These are phyloP conservation scores for Myiopsitta monachus DNA, from an alignment of 2,113 vertebrate genomes.

Conservation along the genomic window DNA sequence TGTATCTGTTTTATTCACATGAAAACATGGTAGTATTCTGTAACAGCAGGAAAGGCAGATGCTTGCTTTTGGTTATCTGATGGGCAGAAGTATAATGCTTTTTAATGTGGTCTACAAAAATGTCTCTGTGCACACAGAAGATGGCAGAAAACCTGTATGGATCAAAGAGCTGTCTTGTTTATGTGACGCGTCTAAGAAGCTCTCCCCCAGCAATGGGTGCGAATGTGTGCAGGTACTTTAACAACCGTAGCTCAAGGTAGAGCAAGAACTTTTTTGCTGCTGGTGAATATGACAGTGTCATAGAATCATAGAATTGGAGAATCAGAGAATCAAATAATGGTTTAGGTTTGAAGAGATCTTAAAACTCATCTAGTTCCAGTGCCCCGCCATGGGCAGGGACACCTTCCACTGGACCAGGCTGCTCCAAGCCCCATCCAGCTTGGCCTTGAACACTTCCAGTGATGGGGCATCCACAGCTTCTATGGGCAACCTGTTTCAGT, in stretches of 20 bases:
- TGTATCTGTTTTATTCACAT: conserved; percentile 5
- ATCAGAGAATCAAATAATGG: not conserved
- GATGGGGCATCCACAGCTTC: not conserved
- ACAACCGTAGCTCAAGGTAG: not conserved
- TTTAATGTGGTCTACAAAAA: not conserved
- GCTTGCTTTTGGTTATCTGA: not conserved
- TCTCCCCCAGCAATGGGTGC: not conserved
- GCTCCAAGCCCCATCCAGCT: not conserved
- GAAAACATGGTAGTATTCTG: not conserved
- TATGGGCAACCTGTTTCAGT: not conserved
- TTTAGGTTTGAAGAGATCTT: not conserved
- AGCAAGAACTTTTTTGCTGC: not conserved
- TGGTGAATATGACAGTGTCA: not conserved
- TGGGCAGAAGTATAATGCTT: not conserved
- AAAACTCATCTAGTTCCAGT: not conserved
- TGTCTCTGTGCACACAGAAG: not conserved
- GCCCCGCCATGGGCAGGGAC: not conserved
- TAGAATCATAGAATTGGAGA: not conserved
- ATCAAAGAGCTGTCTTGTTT: not conserved
- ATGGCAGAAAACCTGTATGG: not conserved
- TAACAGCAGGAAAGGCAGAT: not conserved
- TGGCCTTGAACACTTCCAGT: not conserved
- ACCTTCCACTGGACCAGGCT: not conserved
- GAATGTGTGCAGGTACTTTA: not conserved
- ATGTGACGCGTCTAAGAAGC: not conserved